A percentile compares a stretch with the other conserved stretches of the same genome.
phyloP scores from a whole-genome alignment of 2,113 vertebrate genomes.

The Beaufortia kweichowensis region DNA sequence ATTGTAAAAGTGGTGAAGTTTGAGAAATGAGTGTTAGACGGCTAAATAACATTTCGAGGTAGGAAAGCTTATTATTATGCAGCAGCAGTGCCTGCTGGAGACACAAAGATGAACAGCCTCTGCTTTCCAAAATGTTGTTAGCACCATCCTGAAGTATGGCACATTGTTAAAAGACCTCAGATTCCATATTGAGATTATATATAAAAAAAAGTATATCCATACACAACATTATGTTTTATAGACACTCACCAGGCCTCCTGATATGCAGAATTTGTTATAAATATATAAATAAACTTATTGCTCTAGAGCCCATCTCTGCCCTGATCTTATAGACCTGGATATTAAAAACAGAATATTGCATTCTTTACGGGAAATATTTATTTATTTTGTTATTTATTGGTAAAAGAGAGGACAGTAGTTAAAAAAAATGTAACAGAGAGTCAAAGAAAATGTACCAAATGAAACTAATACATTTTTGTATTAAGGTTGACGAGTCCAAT shows the following conservation, averaged over 20 bases:
- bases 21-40: constrained; percentile 98
- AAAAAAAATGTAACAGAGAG: constrained; percentile 16
- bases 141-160: constrained; percentile 97
- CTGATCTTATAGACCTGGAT: constrained; percentile 84
- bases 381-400: constrained; percentile 67
- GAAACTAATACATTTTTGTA: constrained; percentile 70
- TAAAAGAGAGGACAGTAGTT: constrained; percentile 50
- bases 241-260: constrained; percentile 63
- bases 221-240: constrained; percentile 82
- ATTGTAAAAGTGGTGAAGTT: constrained; percentile 99
- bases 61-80: constrained; percentile 99
- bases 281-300: constrained; percentile 84
- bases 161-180: constrained; percentile 95
- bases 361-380: constrained; percentile 66
- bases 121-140: constrained; percentile 99
- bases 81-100: constrained; percentile 93
- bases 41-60: constrained; percentile 99
- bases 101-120: constrained; percentile 99
- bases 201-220: constrained; percentile 79
- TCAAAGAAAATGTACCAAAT: constrained; percentile 60
- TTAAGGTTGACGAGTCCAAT: constrained; percentile 55
- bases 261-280: constrained; percentile 71
- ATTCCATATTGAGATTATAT: constrained; percentile 95
- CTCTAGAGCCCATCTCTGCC: constrained; percentile 77
- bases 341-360: constrained; percentile 85